These are phyloP conservation scores for Calliopsis andreniformis DNA, from an alignment of 1,140 invertebrate genomes.

Conservation along the genomic window DNA sequence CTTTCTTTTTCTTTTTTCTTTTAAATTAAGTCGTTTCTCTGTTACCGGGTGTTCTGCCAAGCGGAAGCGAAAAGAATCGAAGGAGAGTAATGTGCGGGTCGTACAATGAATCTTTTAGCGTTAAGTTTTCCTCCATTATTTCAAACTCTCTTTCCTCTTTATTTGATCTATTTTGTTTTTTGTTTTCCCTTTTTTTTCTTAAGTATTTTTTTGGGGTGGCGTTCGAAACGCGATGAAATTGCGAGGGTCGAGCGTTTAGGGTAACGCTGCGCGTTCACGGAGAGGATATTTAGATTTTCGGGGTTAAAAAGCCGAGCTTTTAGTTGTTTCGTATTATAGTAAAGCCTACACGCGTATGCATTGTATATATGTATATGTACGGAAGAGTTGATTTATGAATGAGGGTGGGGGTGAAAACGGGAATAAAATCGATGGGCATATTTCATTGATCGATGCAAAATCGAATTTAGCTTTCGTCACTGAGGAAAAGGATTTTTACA, in stretches of 20 bases:
- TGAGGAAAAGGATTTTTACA: no score
- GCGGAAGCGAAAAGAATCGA: conserved; percentile 43
- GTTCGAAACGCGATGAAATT: conserved; percentile 8
- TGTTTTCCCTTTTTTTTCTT: background rate
- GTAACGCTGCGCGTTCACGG: conserved; percentile 14
- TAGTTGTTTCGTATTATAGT: conserved; percentile 46
- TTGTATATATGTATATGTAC: conserved; percentile 7
- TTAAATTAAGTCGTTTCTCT: conserved; percentile 32
- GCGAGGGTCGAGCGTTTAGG: conserved; percentile 28
- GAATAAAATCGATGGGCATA: background rate
- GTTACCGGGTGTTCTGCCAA: conserved; percentile 58
- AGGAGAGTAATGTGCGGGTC: conserved; percentile 46
- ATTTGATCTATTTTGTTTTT: background rate
- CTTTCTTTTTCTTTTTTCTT: conserved; percentile 46
- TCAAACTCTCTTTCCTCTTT: background rate
- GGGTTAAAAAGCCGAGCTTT: conserved; percentile 12
- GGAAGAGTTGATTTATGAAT: background rate
- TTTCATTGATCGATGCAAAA: no score
- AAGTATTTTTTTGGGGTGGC: conserved; percentile 8
- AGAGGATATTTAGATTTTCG: conserved; percentile 38
- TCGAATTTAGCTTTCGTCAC: background rate
- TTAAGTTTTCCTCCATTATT: conserved; percentile 57
- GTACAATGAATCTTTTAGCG: conserved; percentile 59
- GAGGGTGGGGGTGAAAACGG: background rate
- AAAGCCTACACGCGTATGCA: conserved; percentile 49